Evolutionary conservation across 2,888 invertebrate genomes (phyloP).

Genomic region (Chrysodeixis includens): DNA sequence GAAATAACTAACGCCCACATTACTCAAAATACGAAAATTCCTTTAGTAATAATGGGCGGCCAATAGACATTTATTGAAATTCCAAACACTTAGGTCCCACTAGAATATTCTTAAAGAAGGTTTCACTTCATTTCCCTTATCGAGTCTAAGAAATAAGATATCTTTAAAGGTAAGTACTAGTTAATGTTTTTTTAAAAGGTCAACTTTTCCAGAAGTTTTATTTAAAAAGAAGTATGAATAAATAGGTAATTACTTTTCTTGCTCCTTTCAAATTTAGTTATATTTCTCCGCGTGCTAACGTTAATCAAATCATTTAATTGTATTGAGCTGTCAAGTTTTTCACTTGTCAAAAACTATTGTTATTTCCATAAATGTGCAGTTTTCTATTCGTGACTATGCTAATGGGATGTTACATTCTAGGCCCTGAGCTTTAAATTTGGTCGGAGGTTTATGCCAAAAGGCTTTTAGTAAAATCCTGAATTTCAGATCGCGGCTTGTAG

Average conservation of each 20-base stretch:
- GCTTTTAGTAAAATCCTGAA: slow-evolving; percentile 1
- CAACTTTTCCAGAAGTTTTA: not conserved
- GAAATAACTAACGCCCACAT: not conserved
- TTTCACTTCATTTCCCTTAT: not conserved
- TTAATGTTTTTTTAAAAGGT: too few species aligned
- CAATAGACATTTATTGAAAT: slow-evolving; percentile 1
- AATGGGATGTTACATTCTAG: too few species aligned
- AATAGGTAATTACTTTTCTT: too few species aligned
- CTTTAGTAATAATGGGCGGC: not conserved
- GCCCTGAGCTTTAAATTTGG: not conserved
- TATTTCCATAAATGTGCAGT: too few species aligned
- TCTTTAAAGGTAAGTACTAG: not conserved
- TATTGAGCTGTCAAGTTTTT: too few species aligned
- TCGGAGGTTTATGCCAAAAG: not conserved
- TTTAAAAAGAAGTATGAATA: too few species aligned
- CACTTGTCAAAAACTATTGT: too few species aligned
- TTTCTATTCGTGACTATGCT: too few species aligned
- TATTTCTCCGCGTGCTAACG: too few species aligned
- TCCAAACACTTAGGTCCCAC: not conserved
- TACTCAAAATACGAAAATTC: not conserved
- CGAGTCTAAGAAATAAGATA: not conserved
- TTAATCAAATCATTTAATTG: too few species aligned
- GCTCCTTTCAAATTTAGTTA: too few species aligned
- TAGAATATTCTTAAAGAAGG: not conserved
- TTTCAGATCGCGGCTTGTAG: not conserved